Evolutionary conservation across 1,140 invertebrate genomes (phyloP), one percentile per base, ranked within the genome.

Genomic region (Drosophila repleta): DNA sequence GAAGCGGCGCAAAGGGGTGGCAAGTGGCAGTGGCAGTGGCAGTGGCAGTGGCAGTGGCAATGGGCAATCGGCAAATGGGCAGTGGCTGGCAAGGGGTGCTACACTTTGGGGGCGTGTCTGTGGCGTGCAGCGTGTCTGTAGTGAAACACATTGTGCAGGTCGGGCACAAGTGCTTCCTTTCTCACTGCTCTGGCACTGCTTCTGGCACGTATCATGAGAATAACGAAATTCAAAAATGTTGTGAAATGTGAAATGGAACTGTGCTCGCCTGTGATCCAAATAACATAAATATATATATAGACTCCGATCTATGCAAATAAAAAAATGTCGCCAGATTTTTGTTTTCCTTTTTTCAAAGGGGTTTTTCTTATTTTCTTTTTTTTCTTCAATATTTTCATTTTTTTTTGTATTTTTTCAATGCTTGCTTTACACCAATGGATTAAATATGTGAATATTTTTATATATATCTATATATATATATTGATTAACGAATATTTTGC

Each of bases 351-450:
- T 26, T 57, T 52, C 21, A 56, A 45, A 48, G 20, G 53, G 3
- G 8, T n/a, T 39, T 74, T 74, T 65, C 53, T 37, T 74, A 52
- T 55, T 56, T 67, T 74, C 52, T 56, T 72, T 61, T 18, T 11
- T 52, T 52, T 51, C 10, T 29, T 49, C 8, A 20, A 17, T 41
- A 78, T 65, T 53, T 57, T 41, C 60, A 72, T 75, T 72, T 76
- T 77, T 60, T 72, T 48, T 46, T 58, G 48, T 39, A 5, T 35
- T 52, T 82, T 83, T 79, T 58, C 76, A 83, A 52, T 74, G 69
- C 64, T 80, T 82, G 78, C 62, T 76, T 72, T 69, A 84, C 63
- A 83, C 67, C 58, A 57, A 79, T 76, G 53, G 74, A 79, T 58
- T 79, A 79, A 69, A 84, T 78, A 79, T 77, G 67, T 66, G 72